Conservation (phyloP, 1,140 invertebrate genomes). For the Zaprionus gabonicus region DNA sequence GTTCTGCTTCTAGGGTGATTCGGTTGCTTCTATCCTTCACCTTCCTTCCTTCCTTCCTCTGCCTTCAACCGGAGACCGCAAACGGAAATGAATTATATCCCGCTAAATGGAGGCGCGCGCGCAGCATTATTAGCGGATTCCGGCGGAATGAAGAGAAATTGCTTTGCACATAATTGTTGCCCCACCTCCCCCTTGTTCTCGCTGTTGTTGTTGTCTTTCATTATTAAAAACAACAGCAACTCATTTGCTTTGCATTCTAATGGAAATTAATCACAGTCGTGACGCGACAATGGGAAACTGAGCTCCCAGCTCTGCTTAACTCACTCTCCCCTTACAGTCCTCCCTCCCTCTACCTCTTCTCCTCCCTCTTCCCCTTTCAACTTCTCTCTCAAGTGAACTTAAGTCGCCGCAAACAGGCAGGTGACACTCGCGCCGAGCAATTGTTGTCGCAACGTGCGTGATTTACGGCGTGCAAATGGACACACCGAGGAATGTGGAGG, state of each 20-base stretch:
- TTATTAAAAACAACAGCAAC: slow-evolving; percentile 26
- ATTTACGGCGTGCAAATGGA: slow-evolving; percentile 72
- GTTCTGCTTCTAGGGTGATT: slow-evolving; percentile 26
- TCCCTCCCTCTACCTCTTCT: background rate
- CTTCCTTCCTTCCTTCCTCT: background rate
- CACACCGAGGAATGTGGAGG: slow-evolving; percentile 9
- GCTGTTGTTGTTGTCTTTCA: slow-evolving; percentile 26
- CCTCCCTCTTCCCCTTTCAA: too few relatives aligned
- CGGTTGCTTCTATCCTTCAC: too few relatives aligned
- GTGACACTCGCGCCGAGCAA: slow-evolving; percentile 23
- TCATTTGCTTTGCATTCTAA: slow-evolving; percentile 23
- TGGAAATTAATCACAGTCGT: slow-evolving; percentile 31
- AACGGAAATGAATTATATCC: slow-evolving; percentile 74
- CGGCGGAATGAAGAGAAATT: slow-evolving; percentile 67
- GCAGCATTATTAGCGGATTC: slow-evolving; percentile 54
- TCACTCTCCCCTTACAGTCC: background rate
- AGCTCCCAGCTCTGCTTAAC: background rate
- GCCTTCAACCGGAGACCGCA: slow-evolving; percentile 21
- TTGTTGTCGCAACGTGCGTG: slow-evolving; percentile 49
- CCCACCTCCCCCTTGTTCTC: background rate
- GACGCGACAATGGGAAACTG: slow-evolving; percentile 1
- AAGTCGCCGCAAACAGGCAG: slow-evolving; percentile 31
- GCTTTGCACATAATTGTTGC: slow-evolving; percentile 24
- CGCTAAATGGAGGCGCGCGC: slow-evolving; percentile 64
- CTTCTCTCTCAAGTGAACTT: background rate